phyloP scores from a whole-genome alignment of 2,888 invertebrate genomes.

The Apamea monoglypha region DNA sequence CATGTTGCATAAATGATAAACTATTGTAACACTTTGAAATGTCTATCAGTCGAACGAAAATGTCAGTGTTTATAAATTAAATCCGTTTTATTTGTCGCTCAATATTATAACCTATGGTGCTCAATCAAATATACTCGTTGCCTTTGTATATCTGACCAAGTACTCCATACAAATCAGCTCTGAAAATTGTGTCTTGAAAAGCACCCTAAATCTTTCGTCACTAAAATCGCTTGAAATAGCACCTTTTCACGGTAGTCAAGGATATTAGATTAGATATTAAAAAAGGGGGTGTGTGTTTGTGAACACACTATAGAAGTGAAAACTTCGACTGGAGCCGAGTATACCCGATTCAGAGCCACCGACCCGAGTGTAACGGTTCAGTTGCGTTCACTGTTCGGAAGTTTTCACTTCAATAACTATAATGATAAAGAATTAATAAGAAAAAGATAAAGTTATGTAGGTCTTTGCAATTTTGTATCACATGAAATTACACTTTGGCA shows the following conservation, averaged over 20 bases:
- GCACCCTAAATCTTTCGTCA: not conserved
- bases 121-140: conserved; percentile 23
- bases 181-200: not conserved
- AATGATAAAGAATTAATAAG: not conserved
- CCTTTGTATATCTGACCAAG: not conserved
- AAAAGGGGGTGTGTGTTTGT: not conserved
- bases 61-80: not conserved
- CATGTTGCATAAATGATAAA: not conserved
- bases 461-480: conserved; percentile 6
- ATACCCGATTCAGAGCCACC: too few relatives aligned
- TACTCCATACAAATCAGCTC: not conserved
- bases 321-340: not conserved
- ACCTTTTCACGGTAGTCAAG: not conserved
- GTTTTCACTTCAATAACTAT: not conserved
- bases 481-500: conserved; percentile 19
- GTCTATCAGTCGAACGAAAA: not conserved
- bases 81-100: conserved; percentile 1
- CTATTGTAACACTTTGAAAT: not conserved
- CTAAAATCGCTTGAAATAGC: conserved; percentile 23
- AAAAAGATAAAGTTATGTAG: not conserved
- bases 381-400: not conserved
- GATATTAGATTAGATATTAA: not conserved
- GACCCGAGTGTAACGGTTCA: too few relatives aligned
- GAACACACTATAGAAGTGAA: not conserved
- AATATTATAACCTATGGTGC: conserved; percentile 27